These are phyloP conservation scores for Trisateles emortualis DNA, from an alignment of 2,888 invertebrate genomes.

Conservation along the genomic window DNA sequence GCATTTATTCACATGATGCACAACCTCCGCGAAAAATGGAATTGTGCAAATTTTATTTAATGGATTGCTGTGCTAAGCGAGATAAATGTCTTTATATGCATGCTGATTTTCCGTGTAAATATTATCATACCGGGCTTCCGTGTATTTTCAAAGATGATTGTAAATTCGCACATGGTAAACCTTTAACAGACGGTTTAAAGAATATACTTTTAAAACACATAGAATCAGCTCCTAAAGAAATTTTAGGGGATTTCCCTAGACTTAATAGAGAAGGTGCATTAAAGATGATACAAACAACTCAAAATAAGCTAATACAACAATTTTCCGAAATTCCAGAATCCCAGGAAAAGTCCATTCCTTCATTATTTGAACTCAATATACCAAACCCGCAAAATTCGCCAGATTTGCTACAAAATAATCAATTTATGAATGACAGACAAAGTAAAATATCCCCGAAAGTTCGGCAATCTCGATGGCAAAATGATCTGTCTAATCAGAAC, in stretches of 20 bases:
- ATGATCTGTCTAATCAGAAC: conserved; percentile 71
- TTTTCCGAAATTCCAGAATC: conserved; percentile 67
- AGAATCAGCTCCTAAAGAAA: conserved; percentile 96
- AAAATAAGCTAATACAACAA: conserved; percentile 78
- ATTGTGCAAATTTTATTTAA: conserved; percentile 98
- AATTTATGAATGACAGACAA: conserved; percentile 71
- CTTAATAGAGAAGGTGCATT: conserved; percentile 92
- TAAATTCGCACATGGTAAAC: conserved; percentile 96
- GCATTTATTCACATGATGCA: conserved; percentile 95
- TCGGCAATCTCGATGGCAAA: conserved; percentile 83
- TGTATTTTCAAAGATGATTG: conserved; percentile 95
- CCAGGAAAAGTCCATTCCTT: conserved; percentile 76
- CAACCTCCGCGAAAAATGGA: conserved; percentile 95
- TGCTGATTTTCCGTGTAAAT: conserved; percentile 98
- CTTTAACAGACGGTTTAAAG: conserved; percentile 92
- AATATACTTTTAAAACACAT: conserved; percentile 91
- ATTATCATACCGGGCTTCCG: conserved; percentile 96
- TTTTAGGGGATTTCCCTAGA: conserved; percentile 95
- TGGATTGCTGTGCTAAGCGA: conserved; percentile 97
- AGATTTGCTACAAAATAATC: conserved; percentile 60
- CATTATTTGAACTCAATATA: conserved; percentile 81
- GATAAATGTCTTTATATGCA: conserved; percentile 99
- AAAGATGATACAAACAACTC: conserved; percentile 83
- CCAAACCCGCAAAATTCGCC: conserved; percentile 70
- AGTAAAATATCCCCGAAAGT: conserved; percentile 80